Conservation (phyloP, 2,888 invertebrate species). For the Stegana nigrithorax region DNA sequence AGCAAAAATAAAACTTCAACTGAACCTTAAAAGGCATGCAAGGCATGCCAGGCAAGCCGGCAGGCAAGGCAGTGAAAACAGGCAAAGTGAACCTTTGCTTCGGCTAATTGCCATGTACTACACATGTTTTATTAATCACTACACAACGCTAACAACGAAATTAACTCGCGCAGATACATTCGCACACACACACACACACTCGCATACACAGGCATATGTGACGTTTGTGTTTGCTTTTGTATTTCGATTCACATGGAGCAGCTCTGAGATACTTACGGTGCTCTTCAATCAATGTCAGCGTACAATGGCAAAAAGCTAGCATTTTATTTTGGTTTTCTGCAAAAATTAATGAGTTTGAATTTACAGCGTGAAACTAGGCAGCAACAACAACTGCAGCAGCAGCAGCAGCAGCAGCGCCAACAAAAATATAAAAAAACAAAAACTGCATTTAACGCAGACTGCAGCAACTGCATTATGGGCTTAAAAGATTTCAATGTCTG, state of each 20-base stretch:
- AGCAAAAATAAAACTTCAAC: too few species aligned
- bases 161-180: background rate
- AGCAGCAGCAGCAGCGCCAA: background rate
- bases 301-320: conserved; percentile 5
- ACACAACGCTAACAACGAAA: conserved; percentile 3
- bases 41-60: background rate
- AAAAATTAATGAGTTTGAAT: conserved; percentile 14
- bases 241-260: too few species aligned
- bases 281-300: conserved; percentile 54
- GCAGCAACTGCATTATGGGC: conserved; percentile 23
- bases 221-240: too few species aligned
- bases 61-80: too few species aligned
- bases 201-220: too few species aligned
- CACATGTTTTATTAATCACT: conserved; percentile 10
- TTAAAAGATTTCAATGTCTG: conserved; percentile 34
- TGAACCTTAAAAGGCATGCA: background rate
- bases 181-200: background rate
- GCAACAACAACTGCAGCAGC: background rate
- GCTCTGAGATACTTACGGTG: background rate
- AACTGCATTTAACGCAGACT: background rate
- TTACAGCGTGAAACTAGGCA: background rate
- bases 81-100: too few species aligned
- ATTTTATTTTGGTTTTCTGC: background rate
- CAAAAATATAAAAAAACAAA: background rate
- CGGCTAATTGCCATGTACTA: conserved; percentile 9